These are phyloP conservation scores for Cenopis cana DNA, from an alignment of 2,888 invertebrate genomes.

Conservation along the genomic window DNA sequence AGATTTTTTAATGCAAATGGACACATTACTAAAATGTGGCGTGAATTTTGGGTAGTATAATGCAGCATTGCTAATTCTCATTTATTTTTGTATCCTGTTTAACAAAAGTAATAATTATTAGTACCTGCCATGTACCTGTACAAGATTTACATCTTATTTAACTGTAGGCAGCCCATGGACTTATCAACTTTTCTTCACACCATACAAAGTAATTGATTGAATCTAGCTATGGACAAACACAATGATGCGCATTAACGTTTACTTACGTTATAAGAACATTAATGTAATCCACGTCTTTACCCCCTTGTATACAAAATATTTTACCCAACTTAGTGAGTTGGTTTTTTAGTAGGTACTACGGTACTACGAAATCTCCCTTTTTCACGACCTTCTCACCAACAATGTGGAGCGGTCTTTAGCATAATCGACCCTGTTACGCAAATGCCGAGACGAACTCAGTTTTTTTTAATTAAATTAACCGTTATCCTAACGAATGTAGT, in stretches of 20 bases:
- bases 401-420: constrained; percentile 45
- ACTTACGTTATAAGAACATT: too few species aligned
- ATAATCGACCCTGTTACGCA: constrained; percentile 60
- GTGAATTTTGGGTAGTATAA: not conserved
- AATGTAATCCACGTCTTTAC: too few species aligned
- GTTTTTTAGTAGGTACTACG: too few species aligned
- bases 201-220: too few species aligned
- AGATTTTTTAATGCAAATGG: constrained; percentile 28
- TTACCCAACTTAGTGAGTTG: too few species aligned
- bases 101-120: not conserved
- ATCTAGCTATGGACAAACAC: too few species aligned
- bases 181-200: too few species aligned
- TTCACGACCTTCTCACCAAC: constrained; percentile 2
- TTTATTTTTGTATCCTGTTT: not conserved
- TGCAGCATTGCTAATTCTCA: not conserved
- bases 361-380: constrained; percentile 36
- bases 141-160: not conserved
- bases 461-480: constrained; percentile 64
- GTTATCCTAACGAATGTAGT: constrained; percentile 68
- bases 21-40: not conserved
- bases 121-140: too few species aligned
- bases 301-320: too few species aligned
- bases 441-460: constrained; percentile 54
- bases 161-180: too few species aligned
- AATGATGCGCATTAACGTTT: too few species aligned